Evolutionary conservation across 2,888 invertebrate species (phyloP), one percentile per base, ranked within the genome.

Genomic region (Nasonovia ribisnigri): DNA sequence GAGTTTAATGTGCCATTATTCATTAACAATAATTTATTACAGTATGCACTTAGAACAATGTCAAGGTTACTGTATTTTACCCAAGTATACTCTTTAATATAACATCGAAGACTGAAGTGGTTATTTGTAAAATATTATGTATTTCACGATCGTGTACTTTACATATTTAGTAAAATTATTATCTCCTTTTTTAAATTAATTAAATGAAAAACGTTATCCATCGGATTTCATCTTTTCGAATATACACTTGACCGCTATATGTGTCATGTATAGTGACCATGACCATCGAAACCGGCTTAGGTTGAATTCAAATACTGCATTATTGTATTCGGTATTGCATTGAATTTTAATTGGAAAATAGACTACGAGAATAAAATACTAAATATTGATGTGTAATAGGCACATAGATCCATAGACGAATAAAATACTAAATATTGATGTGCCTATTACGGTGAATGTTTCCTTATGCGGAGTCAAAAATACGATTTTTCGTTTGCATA

Each of bases 1-100:
- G 36, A 77, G 77, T 77, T 77, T 77, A 77, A 77, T 36, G 43
- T 20, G 43, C 20, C 16, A 57, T 60, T 46, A 36, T 36, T 51
- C n/a, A 90, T 84, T 54, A 91, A 91, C 3, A 57, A 86, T 91
- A 57, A 91, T 86, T 46, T 86, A 86, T 84, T n/a, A 84, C 16
- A 54, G 3, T 11, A 11, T 42, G 24, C 5, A 43, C 54, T 90
- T 84, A 84, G 84, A 91, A 86, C 20, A 77, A 77, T 91, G 91
- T 86, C 86, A 91, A 91, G 57, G 86, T 86, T 57, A 91, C 26
- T 91, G 57, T n/a, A 43, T 43, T 84, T 84, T 77, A 91, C 6
- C 57, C 43, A 46, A 57, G 54, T 84, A 91, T 42, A 84, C 24
- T 57, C 43, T 57, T 91, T 91, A 46, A 46, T n/a, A 46, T 46